Percentiles rank a stretch among this genome's conserved stretches.
These are phyloP conservation scores for Azorinus chamasolen DNA, from an alignment of 2,888 invertebrate species.

Conservation along the genomic window DNA sequence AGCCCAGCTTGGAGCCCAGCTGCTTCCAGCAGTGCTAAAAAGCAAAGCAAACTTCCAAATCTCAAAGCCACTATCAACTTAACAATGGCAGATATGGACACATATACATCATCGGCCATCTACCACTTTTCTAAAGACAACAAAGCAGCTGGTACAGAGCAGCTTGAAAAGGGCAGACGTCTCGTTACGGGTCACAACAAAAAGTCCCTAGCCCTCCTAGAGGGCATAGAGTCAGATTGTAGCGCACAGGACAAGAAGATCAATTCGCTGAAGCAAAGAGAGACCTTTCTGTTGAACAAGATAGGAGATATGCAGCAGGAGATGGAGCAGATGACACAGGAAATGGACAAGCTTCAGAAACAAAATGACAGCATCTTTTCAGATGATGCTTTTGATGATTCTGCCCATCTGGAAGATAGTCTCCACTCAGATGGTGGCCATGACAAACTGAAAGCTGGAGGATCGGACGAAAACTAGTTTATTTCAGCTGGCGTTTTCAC, in stretches of 20 bases:
- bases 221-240: slow-evolving; percentile 1
- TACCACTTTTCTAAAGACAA: slow-evolving; percentile 4
- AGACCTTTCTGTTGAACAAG: slow-evolving; percentile 1
- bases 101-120: not conserved
- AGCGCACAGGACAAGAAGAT: not conserved
- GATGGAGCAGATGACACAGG: too few species aligned
- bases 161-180: slow-evolving; percentile 1
- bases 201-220: not conserved
- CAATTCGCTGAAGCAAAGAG: not conserved
- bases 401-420: not conserved
- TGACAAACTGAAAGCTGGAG: too few species aligned
- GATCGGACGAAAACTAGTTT: too few species aligned
- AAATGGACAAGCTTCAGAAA: too few species aligned
- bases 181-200: not conserved
- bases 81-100: slow-evolving; percentile 1
- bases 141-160: not conserved
- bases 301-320: too few species aligned
- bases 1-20: too few species aligned
- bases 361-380: not conserved
- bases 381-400: not conserved
- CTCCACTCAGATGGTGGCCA: too few species aligned
- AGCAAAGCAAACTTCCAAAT: not conserved
- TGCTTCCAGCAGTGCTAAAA: too few species aligned
- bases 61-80: not conserved
- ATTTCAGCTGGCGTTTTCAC: too few species aligned